Evolutionary conservation across 2,888 invertebrate species (phyloP).

Genomic region (Branchellion lobata): DNA sequence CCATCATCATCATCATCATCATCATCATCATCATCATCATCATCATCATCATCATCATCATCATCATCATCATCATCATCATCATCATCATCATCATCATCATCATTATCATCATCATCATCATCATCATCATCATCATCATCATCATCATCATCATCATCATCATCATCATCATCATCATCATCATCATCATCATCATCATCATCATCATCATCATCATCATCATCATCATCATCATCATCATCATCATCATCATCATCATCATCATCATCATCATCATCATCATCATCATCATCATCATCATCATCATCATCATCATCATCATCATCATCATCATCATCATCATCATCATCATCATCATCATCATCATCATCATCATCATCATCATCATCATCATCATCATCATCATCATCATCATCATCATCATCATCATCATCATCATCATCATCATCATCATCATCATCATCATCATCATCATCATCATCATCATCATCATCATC

Average conservation of each 20-base stretch:
- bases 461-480: conserved; percentile 24
- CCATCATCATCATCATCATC: neutral
- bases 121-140: conserved; percentile 27
- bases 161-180: neutral
- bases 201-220: conserved; percentile 28
- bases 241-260: conserved; percentile 7
- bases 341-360: neutral
- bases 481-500: conserved; percentile 14
- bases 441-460: conserved; percentile 5
- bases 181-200: neutral
- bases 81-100: conserved; percentile 15
- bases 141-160: conserved; percentile 12
- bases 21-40: conserved; percentile 28
- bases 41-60: conserved; percentile 5
- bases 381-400: neutral
- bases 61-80: conserved; percentile 7
- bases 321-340: conserved; percentile 4
- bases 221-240: conserved; percentile 14
- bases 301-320: conserved; percentile 30
- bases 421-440: neutral
- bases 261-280: conserved; percentile 6
- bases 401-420: neutral
- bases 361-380: neutral
- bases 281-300: conserved; percentile 12
- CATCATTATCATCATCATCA: conserved; percentile 8